These are phyloP conservation scores for Struthidea cinerea DNA, from an alignment of 2,113 vertebrate species.

Conservation along the genomic window DNA sequence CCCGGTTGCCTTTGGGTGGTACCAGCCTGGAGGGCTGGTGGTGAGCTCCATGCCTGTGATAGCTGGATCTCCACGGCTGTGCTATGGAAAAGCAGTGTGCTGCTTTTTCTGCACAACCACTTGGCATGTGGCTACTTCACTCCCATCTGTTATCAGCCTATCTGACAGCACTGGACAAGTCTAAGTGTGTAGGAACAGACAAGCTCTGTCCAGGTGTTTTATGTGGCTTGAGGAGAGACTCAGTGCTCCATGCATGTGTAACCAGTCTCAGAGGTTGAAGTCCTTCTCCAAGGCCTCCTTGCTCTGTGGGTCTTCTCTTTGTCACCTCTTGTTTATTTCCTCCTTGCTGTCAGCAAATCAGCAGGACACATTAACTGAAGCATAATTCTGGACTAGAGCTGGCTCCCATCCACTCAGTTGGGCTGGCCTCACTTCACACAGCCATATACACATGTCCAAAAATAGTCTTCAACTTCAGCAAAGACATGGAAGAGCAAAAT, in stretches of 20 bases:
- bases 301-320: constrained; percentile 40
- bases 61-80: not conserved
- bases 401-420: not conserved
- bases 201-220: not conserved
- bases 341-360: constrained; percentile 51
- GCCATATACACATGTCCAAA: not conserved
- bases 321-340: constrained; percentile 42
- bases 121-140: not conserved
- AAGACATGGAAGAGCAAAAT: not conserved
- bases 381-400: not conserved
- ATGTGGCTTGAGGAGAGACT: not conserved
- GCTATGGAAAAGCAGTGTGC: not conserved
- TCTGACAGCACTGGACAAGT: not conserved
- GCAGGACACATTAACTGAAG: constrained; percentile 16
- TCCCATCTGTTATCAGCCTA: not conserved
- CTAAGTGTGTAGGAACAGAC: not conserved
- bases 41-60: not conserved
- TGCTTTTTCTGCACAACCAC: not conserved
- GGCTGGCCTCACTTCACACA: not conserved
- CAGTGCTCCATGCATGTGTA: not conserved
- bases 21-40: not conserved
- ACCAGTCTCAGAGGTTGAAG: not conserved
- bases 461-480: not conserved
- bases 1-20: not conserved
- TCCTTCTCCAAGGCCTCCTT: not conserved